These are phyloP conservation scores for Chaetodon trifascialis DNA, from an alignment of 2,113 vertebrate genomes.

Conservation along the genomic window DNA sequence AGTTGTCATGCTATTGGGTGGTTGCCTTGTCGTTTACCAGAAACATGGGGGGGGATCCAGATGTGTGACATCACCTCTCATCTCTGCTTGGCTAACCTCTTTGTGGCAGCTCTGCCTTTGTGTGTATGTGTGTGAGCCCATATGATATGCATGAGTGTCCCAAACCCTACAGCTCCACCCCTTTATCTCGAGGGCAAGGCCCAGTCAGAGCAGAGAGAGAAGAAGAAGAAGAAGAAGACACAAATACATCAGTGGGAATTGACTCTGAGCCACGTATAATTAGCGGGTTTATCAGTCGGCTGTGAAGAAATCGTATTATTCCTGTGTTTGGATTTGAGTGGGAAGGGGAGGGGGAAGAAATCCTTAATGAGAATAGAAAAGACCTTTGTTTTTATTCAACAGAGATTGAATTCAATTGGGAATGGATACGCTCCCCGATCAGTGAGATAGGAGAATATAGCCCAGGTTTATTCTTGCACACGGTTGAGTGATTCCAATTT, in stretches of 20 bases:
- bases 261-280: conserved; percentile 68
- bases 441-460: conserved; percentile 55
- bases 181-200: conserved; percentile 47
- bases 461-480: conserved; percentile 60
- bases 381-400: conserved; percentile 69
- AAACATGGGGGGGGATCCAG: conserved; percentile 30
- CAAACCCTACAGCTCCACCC: conserved; percentile 39
- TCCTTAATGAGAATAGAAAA: conserved; percentile 63
- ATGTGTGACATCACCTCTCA: conserved; percentile 69
- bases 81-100: conserved; percentile 63
- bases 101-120: conserved; percentile 41
- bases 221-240: conserved; percentile 21
- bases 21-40: conserved; percentile 36
- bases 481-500: conserved; percentile 65
- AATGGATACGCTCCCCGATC: conserved; percentile 58
- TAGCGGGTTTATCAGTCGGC: conserved; percentile 74
- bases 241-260: conserved; percentile 58
- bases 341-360: conserved; percentile 30
- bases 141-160: conserved; percentile 58
- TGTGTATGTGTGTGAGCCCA: conserved; percentile 21
- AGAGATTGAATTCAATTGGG: conserved; percentile 54
- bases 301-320: conserved; percentile 70
- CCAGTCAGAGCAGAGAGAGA: conserved; percentile 26
- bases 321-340: conserved; percentile 65
- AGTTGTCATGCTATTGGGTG: conserved; percentile 21